Base-by-base conservation (phyloP, 2,888 invertebrate species). In the Andricus curvator region DNA sequence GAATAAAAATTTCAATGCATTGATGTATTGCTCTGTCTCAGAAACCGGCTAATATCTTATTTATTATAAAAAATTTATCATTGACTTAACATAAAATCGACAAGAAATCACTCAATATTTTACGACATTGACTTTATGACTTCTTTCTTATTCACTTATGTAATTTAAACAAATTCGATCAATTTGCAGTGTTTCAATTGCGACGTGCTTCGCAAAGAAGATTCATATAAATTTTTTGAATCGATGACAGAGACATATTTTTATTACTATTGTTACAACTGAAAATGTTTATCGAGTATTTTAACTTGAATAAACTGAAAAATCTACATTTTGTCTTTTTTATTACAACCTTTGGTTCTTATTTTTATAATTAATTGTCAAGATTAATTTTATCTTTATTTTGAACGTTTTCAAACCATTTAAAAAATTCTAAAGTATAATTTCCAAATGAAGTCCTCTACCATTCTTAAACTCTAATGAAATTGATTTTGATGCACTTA, bases 161-260 rank as follows among this genome's bases (percentile, higher is more conserved):
- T 64, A 64, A 64, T 64, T 29, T 0, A 62, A 64, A 64, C 29
- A 2, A 64, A 17, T 64, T 62, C 17, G 15, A 64, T 64, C 25
- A 64, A 25, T 29, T 64, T 64, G 15, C 9, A 64, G 25, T 64
- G 22, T 8, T 64, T 64, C 6, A 64, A 15, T 64, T 17, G 29
- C 29, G 25, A 17, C 2, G 25, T 64, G 13, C 17, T 64, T 64
- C 64, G 2, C 64, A 13, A 64, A 64, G 20, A 64, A 64, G 29
- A 15, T 64, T 64, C 25, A 29, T 29, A 25, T 29, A 17, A 60
- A 64, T 64, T 64, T 64, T 33, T 56, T 74, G 33, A 76, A 82
- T 81, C 33, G 80, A 74, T 79, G 76, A 78, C 85, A 85, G 84
- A 86, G 84, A 84, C 84, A 84, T 86, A 88, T 87, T 85, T 88